Evolutionary conservation across 2,113 vertebrate species (phyloP).

Genomic region (Oxygymnocypris stewartii): DNA sequence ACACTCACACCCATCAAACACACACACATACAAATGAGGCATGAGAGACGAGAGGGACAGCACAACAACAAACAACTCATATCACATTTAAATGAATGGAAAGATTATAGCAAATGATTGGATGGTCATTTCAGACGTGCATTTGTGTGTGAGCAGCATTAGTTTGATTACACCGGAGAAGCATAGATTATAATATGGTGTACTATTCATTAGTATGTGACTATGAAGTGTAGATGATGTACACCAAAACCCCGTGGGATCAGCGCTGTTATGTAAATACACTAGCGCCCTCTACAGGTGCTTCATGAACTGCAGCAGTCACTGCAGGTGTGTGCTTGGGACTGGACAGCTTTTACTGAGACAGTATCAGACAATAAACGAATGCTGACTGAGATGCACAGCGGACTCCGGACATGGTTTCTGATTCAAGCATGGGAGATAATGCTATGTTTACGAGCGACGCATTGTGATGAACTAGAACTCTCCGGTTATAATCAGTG

Average conservation of each 20-base stretch:
- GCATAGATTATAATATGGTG: not conserved
- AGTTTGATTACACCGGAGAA: not conserved
- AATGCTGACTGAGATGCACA: not conserved
- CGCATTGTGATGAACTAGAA: not conserved
- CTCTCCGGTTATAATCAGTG: not conserved
- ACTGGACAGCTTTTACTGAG: not conserved
- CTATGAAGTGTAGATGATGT: not conserved
- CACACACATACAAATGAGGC: not conserved
- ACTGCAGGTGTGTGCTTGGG: not conserved
- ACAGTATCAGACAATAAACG: not conserved
- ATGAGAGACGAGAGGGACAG: not conserved
- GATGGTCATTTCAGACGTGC: conserved; percentile 17
- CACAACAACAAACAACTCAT: not conserved
- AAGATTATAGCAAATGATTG: conserved; percentile 21
- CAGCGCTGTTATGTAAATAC: not conserved
- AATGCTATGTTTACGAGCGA: not conserved
- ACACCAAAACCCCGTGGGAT: not conserved
- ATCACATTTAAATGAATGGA: not conserved
- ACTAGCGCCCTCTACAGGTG: conserved; percentile 29
- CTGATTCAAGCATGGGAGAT: not conserved
- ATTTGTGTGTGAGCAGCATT: conserved; percentile 2
- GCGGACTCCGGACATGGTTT: not conserved
- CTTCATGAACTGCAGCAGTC: conserved; percentile 16
- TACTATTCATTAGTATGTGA: not conserved
- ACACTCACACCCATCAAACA: not conserved